Evolutionary conservation across 2,888 invertebrate species (phyloP).

Genomic region (Ophion ventricosus): DNA sequence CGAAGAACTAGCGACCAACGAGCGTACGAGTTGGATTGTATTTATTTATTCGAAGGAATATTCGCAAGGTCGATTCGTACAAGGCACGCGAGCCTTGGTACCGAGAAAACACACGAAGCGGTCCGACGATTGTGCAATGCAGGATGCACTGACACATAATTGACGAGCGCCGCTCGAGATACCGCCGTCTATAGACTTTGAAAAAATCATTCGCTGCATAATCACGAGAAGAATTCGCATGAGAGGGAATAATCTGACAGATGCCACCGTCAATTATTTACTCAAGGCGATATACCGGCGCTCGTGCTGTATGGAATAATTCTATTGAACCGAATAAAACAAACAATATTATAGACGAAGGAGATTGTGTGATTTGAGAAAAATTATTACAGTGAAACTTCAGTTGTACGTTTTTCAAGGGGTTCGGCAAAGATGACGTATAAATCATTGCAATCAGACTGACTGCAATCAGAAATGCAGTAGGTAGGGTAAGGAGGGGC

Average conservation of each 20-base stretch:
- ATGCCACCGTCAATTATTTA: neutral
- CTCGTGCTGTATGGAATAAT: neutral
- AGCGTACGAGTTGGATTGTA: neutral
- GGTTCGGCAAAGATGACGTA: too few relatives aligned
- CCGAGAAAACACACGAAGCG: conserved; percentile 7
- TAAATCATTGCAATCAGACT: too few relatives aligned
- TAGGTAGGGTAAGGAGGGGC: too few relatives aligned
- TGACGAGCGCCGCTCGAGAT: conserved; percentile 29
- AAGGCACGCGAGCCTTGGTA: conserved; percentile 3
- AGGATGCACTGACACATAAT: conserved; percentile 47
- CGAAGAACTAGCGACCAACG: too few relatives aligned
- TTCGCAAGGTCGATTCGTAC: conserved; percentile 31
- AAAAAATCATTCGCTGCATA: conserved; percentile 30
- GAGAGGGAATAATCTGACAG: conserved; percentile 6
- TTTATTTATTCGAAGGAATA: conserved; percentile 11
- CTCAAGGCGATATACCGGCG: neutral
- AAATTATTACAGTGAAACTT: too few relatives aligned
- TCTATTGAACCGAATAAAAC: neutral
- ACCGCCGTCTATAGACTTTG: neutral
- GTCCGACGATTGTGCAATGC: conserved; percentile 46
- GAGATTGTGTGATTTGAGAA: too few relatives aligned
- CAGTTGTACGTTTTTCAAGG: too few relatives aligned
- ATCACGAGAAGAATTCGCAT: conserved; percentile 36
- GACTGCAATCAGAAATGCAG: too few relatives aligned
- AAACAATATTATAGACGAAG: too few relatives aligned